phyloP scores from a whole-genome alignment of 1,140 invertebrate species.

The Anagrus nilaparvatae region DNA sequence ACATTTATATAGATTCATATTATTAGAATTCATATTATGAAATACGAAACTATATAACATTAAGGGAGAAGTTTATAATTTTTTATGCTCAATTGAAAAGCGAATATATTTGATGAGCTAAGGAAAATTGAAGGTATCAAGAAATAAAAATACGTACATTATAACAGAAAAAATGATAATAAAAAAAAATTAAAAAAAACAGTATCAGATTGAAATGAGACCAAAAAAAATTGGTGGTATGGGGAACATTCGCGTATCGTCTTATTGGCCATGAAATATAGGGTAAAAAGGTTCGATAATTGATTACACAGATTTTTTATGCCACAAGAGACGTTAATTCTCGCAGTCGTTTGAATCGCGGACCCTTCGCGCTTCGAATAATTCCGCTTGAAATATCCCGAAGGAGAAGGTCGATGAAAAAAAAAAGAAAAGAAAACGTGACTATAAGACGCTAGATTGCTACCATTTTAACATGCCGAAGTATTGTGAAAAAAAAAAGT shows the following conservation, averaged over 20 bases:
- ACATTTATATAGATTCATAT: too few relatives aligned
- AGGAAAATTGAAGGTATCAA: constrained; percentile 7
- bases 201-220: neutral
- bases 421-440: constrained; percentile 1
- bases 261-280: constrained; percentile 42
- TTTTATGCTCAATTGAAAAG: constrained; percentile 14
- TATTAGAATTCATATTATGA: too few relatives aligned
- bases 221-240: constrained; percentile 23
- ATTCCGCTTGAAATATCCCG: constrained; percentile 33
- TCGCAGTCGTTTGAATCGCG: constrained; percentile 28
- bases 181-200: constrained; percentile 15
- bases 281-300: constrained; percentile 42
- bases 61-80: constrained; percentile 12
- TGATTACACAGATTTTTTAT: constrained; percentile 45
- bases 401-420: constrained; percentile 10
- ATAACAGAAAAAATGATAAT: constrained; percentile 17
- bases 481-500: too few relatives aligned
- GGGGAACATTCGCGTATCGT: constrained; percentile 25
- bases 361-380: constrained; percentile 25
- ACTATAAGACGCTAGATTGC: constrained; percentile 3
- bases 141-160: too few relatives aligned
- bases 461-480: too few relatives aligned
- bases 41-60: neutral
- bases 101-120: constrained; percentile 13
- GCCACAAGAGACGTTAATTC: constrained; percentile 42